Base-by-base conservation (phyloP, 2,113 vertebrate genomes). In the Setophaga petechia region DNA sequence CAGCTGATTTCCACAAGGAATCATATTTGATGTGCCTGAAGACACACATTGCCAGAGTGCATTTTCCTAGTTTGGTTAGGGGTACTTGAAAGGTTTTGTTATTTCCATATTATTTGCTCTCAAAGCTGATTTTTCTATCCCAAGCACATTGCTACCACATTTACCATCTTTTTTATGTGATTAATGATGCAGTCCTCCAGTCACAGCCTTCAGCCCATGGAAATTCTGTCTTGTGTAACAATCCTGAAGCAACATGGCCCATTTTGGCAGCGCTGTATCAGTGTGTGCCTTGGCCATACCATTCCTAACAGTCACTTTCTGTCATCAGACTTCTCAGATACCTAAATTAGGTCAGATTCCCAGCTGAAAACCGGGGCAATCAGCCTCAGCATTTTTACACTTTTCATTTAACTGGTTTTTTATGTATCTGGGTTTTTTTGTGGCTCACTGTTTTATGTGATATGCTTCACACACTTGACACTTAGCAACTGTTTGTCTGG, bases 401-500 rank as follows among this genome's bases (percentile, higher is more conserved):
- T 44, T 91, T 35, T 52, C 31, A 59, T 14, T 1, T 68, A 72
- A 37, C 44, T 66, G 1, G 0, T 16, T 61, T 47, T 75, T 76
- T 23, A 68, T 13, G 35, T 55, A 37, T 24, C n/a, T 68, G 20
- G 2, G 0, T 28, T 57, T 74, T 91, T 84, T 82, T 71, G 18
- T 77, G n/a, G 11, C 44, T 91, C n/a, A 5, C 2, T 82, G 16
- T 69, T 87, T 65, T 66, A 73, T 1, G 2, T 79, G 28, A 61
- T 51, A 37, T 88, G n/a, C 67, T 93, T 94, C 31, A 62, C 58
- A 80, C 8, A 30, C 15, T 54, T 90, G 63, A 76, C 30, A 83
- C 0, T 0, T 46, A 88, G 46, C 61, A 80, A 69, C 46, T 82
- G 25, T 82, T 93, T 85, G 41, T 66, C 75, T 0, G 0, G 33